Conservation (phyloP, 2,888 invertebrate species). For the Drosophila diplacantha region DNA sequence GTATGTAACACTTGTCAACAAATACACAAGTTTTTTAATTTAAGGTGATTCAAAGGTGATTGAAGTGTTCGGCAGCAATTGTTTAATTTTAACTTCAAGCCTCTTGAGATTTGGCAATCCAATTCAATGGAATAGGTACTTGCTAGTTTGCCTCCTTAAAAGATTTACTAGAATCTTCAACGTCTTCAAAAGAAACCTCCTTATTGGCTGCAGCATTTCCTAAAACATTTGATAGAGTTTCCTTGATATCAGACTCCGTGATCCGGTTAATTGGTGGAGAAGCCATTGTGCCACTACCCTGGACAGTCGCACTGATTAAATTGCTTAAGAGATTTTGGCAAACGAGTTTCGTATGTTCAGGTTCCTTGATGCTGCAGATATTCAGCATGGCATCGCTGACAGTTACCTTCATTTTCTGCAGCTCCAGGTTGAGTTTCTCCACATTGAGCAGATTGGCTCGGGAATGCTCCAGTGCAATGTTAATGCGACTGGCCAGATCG, state of each 20-base stretch:
- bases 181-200: background rate
- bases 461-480: conserved; percentile 28
- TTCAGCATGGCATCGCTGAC: conserved; percentile 20
- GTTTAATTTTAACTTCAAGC: background rate
- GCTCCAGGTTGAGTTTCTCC: conserved; percentile 28
- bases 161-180: background rate
- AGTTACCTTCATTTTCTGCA: conserved; percentile 32
- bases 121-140: background rate
- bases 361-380: background rate
- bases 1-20: background rate
- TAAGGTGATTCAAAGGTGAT: too few relatives aligned
- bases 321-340: background rate
- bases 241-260: background rate
- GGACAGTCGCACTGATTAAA: background rate
- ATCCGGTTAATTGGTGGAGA: background rate
- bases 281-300: background rate
- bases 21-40: background rate
- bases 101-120: background rate
- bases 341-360: background rate
- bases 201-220: background rate
- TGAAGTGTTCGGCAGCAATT: background rate
- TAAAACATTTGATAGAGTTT: background rate
- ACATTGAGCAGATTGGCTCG: conserved; percentile 30
- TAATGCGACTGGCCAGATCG: conserved; percentile 29
- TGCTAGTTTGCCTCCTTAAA: background rate